Conservation (phyloP, 2,888 invertebrate species). For the Drosophila prostipennis region DNA sequence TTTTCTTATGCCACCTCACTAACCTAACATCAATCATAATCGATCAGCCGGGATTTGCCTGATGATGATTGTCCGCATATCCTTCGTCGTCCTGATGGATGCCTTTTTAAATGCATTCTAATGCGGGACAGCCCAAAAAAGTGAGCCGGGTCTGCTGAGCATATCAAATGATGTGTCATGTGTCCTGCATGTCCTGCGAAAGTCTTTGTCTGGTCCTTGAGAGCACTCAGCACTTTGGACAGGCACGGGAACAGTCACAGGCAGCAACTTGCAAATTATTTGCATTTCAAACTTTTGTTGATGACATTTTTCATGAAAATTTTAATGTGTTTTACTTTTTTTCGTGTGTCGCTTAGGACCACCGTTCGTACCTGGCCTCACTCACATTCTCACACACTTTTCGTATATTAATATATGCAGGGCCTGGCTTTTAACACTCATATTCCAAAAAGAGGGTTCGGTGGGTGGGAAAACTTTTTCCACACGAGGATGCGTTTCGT, state of each 20-base stretch:
- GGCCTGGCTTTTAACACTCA: conserved; percentile 72
- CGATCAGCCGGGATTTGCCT: conserved; percentile 70
- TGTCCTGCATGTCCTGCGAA: conserved; percentile 42
- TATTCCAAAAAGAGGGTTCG: conserved; percentile 26
- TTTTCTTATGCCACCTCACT: neutral
- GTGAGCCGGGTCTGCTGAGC: conserved; percentile 34
- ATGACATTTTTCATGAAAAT: conserved; percentile 81
- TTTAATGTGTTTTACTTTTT: conserved; percentile 65
- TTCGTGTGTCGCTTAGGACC: conserved; percentile 34
- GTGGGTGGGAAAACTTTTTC: conserved; percentile 61
- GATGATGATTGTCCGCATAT: conserved; percentile 52
- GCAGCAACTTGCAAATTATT: conserved; percentile 61
- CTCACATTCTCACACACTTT: conserved; percentile 45
- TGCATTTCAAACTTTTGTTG: conserved; percentile 79
- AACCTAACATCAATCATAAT: conserved; percentile 81
- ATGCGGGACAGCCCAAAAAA: conserved; percentile 62
- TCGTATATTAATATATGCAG: conserved; percentile 79
- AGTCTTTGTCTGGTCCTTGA: conserved; percentile 61
- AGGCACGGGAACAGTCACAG: conserved; percentile 23
- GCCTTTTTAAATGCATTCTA: conserved; percentile 79
- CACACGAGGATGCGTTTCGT: conserved; percentile 70
- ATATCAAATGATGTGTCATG: conserved; percentile 61
- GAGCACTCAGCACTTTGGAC: conserved; percentile 61
- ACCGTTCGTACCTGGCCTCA: conserved; percentile 25
- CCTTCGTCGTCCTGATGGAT: conserved; percentile 65